Conservation (phyloP, 2,888 invertebrate genomes). For the Sinotaia quadrata region DNA sequence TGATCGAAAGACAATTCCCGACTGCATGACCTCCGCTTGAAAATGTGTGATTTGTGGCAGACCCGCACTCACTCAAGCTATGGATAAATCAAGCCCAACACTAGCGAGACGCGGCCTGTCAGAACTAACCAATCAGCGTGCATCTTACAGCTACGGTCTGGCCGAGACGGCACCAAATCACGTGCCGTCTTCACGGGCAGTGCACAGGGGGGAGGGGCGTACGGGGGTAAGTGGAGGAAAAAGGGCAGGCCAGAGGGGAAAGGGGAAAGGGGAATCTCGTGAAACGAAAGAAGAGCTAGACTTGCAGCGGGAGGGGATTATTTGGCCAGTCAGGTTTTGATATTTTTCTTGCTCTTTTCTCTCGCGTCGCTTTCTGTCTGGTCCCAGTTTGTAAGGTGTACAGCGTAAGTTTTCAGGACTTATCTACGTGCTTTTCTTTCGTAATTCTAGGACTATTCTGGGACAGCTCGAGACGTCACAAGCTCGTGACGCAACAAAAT, state of each 20-base stretch:
- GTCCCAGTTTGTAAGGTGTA: no score
- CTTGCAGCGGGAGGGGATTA: neutral
- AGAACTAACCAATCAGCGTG: constrained; percentile 55
- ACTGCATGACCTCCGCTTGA: constrained; percentile 62
- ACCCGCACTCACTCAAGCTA: constrained; percentile 55
- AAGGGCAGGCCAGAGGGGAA: constrained; percentile 11
- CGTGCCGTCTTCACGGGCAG: neutral
- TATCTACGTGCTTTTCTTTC: no score
- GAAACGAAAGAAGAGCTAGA: neutral
- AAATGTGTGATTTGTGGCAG: constrained; percentile 65
- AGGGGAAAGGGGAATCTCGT: constrained; percentile 11
- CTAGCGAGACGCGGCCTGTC: constrained; percentile 20
- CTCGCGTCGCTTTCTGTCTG: no score
- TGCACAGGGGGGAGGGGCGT: constrained; percentile 8
- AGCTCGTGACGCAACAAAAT: no score
- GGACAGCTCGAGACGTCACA: no score
- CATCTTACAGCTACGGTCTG: constrained; percentile 33
- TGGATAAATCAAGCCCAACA: constrained; percentile 35
- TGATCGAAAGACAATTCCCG: constrained; percentile 57
- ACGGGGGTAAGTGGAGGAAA: neutral
- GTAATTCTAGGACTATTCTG: no score
- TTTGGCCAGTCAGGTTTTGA: neutral
- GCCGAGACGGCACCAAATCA: neutral
- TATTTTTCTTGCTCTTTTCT: no score
- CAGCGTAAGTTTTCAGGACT: no score